Evolutionary conservation across 2,113 vertebrate genomes (phyloP).

Genomic region (Nyctibius bracteatus): DNA sequence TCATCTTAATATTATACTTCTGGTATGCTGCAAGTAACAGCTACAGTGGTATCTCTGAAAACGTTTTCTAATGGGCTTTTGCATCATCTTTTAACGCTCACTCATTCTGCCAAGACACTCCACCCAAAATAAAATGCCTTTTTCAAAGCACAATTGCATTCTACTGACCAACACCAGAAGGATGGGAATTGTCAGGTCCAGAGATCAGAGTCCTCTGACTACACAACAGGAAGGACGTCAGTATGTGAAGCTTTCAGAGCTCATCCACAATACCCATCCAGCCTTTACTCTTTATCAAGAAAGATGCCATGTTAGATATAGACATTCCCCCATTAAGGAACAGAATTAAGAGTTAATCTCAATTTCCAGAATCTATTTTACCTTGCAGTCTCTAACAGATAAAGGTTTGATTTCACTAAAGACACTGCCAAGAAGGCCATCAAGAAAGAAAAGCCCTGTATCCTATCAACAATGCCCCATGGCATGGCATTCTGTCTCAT

Average conservation of each 20-base stretch:
- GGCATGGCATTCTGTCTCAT: background rate
- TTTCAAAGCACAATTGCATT: background rate
- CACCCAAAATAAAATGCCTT: background rate
- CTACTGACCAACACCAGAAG: background rate
- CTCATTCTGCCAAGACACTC: background rate
- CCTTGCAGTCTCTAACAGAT: background rate
- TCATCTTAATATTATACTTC: background rate
- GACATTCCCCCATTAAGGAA: background rate
- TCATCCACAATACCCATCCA: background rate
- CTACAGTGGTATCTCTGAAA: background rate
- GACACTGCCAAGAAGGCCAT: background rate
- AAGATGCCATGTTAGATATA: background rate
- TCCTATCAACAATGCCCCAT: background rate
- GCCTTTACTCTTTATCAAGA: background rate
- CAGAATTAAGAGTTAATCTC: background rate
- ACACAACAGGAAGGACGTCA: background rate
- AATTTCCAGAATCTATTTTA: background rate
- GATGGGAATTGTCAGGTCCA: background rate
- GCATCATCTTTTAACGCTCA: background rate
- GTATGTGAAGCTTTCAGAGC: background rate
- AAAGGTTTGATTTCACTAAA: background rate
- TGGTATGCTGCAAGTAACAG: background rate
- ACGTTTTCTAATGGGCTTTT: background rate
- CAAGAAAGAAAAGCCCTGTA: constrained; percentile 7
- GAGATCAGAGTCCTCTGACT: background rate